These are phyloP conservation scores for Pogonophryne albipinna DNA, from an alignment of 2,797 vertebrate species.

Conservation along the genomic window DNA sequence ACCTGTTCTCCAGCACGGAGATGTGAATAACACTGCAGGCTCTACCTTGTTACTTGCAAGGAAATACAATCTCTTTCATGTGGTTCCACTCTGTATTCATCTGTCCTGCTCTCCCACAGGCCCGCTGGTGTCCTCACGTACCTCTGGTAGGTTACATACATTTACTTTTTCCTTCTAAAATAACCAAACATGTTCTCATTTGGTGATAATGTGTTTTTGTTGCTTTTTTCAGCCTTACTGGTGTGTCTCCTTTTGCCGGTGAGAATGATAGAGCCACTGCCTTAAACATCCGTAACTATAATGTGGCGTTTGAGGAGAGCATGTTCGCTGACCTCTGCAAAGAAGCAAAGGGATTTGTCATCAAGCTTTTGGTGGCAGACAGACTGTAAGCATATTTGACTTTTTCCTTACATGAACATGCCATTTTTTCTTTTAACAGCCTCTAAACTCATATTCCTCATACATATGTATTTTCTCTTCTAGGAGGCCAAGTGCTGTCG, in stretches of 20 bases:
- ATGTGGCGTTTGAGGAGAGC: conserved; percentile 94
- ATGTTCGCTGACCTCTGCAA: conserved; percentile 93
- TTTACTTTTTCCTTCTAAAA: neutral
- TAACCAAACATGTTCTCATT: neutral
- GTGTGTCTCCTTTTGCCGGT: conserved; percentile 95
- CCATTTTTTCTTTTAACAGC: neutral
- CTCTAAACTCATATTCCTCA: conserved; percentile 11
- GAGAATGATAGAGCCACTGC: conserved; percentile 93
- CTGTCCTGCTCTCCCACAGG: conserved; percentile 68
- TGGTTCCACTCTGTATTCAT: neutral
- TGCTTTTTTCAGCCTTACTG: conserved; percentile 87
- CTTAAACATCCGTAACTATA: conserved; percentile 95
- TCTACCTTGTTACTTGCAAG: conserved; percentile 16
- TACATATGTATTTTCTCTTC: conserved; percentile 4
- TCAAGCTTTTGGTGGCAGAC: conserved; percentile 94
- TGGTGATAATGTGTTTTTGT: neutral
- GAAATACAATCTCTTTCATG: conserved; percentile 25
- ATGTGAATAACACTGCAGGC: conserved; percentile 16
- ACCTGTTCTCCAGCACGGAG: conserved; percentile 46
- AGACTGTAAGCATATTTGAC: conserved; percentile 87
- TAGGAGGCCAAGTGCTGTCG: conserved; percentile 93
- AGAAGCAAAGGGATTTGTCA: conserved; percentile 95
- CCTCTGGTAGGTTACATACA: conserved; percentile 77
- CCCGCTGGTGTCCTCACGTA: conserved; percentile 82
- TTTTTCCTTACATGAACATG: neutral